Base-by-base conservation (phyloP, 2,113 vertebrate genomes). In the Aythya baeri region DNA sequence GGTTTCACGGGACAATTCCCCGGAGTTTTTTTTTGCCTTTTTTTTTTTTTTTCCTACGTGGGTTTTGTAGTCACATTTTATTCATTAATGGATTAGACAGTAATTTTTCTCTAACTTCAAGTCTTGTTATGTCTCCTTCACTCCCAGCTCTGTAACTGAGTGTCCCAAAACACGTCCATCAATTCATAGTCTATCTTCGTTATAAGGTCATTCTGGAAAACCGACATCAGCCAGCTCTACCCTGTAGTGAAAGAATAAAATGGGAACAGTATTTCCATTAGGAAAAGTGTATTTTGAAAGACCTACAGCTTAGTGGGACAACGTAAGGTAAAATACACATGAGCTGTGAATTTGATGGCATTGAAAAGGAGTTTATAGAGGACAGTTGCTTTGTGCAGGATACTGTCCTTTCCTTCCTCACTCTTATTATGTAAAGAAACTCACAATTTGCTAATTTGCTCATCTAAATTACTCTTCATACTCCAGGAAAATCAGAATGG, bases 371-470 rank as follows among this genome's bases (percentile, higher is more conserved):
- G 10, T 41, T 90, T 91, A 92, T 70, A 52, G 62, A 54, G 65
- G 32, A 50, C 36, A 84, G 16, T 74, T 81, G n/a, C 71, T 86
- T 78, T 41, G n/a, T 75, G 44, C 27, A 62, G 46, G 21, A 59
- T 67, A 31, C 4, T 18, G 34, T 71, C 38, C n/a, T 95, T 90
- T 91, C 70, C 29, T 86, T 87, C 54, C 11, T 20, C 11, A 7
- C 25, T 83, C 58, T 58, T 71, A 12, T 2, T 92, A 72, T 5
- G 17, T 84, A 89, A 86, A 77, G 59, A 54, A 75, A 52, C 55
- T 83, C 73, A 86, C 41, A 77, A 18, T 88, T 96, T 89, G 38
- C 32, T 80, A 25, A 63, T 90, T 81, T n/a, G 21, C 81, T 92
- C 6, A 38, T 83, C 29, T 78, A 55, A 77, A 84, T 67, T 91